Percentiles rank a stretch among this genome's conserved stretches.
Conservation (phyloP, 2,113 vertebrate genomes). For the Chitala chitala region DNA sequence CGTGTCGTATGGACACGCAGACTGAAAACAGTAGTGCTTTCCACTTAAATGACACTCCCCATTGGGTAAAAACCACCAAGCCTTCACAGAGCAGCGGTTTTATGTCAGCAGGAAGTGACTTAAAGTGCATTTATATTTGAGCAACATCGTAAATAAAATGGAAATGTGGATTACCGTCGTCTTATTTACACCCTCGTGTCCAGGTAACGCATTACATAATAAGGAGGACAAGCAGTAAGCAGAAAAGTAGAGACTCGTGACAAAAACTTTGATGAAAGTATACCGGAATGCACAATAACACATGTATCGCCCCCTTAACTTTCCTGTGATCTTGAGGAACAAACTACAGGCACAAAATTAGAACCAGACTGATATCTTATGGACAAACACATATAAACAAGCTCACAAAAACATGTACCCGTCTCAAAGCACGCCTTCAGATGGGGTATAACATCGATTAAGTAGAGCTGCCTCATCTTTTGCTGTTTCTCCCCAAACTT, state of each 20-base stretch:
- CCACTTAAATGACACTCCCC: constrained; percentile 2
- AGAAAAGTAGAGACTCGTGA: constrained; percentile 16
- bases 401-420: background rate
- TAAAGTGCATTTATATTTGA: too few species aligned
- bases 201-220: constrained; percentile 5
- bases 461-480: background rate
- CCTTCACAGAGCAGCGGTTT: too few species aligned
- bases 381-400: background rate
- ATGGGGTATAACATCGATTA: background rate
- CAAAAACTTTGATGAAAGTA: constrained; percentile 7
- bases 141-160: too few species aligned
- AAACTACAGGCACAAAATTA: background rate
- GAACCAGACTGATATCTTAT: background rate
- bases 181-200: background rate
- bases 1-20: constrained; percentile 19
- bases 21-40: background rate
- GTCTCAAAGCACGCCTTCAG: background rate
- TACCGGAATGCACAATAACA: constrained; percentile 1
- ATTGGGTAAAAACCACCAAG: too few species aligned
- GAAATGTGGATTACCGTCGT: background rate
- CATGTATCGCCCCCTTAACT: constrained; percentile 8
- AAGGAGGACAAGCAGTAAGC: background rate
- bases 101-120: too few species aligned
- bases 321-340: background rate
- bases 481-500: too few species aligned